Evolutionary conservation across 2,888 invertebrate species (phyloP), one percentile per base, ranked within the genome.

Genomic region (Thelaira solivaga): DNA sequence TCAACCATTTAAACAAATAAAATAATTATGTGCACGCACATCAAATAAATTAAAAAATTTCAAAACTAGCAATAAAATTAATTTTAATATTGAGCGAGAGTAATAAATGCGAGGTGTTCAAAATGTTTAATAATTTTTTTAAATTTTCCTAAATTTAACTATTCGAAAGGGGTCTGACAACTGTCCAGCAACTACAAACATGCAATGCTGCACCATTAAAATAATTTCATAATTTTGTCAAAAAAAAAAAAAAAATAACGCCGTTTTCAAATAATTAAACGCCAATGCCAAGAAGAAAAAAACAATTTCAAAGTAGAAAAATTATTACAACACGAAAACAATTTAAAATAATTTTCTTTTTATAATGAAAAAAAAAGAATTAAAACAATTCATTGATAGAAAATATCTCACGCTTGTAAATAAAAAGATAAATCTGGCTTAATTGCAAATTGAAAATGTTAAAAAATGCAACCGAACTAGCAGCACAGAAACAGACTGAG

Each of bases 321-420:
- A 62, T 62, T 55, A 47, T 74, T 69, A 20, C 64, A 73, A 69
- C 68, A 78, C 69, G 73, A 80, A 80, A 68, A 73, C 76, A 65
- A 80, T 80, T 76, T 80, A 73, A 80, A 74, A 74, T 57, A 74
- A 74, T 76, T 76, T 69, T 61, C 53, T 57, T 61, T 47, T 61
- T 13, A 1, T n/a, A n/a, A n/a, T n/a, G n/a, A n/a, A n/a, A n/a
- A 13, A 39, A 47, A 29, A 16, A 61, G 31, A 51, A 62, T 13
- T 39, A 39, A 49, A 41, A 39, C 26, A 69, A 59, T 16, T 13
- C 41, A 47, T 55, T 39, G 53, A 55, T 55, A 65, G 55, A 69
- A 64, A 80, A 73, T 68, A 76, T 76, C 76, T 76, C 65, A 80
- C 71, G 76, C 67, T 79, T 74, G 61, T 75, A 80, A 80, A 74